Conservation (phyloP, 2,797 vertebrate genomes). For the Pelodytes ibericus region DNA sequence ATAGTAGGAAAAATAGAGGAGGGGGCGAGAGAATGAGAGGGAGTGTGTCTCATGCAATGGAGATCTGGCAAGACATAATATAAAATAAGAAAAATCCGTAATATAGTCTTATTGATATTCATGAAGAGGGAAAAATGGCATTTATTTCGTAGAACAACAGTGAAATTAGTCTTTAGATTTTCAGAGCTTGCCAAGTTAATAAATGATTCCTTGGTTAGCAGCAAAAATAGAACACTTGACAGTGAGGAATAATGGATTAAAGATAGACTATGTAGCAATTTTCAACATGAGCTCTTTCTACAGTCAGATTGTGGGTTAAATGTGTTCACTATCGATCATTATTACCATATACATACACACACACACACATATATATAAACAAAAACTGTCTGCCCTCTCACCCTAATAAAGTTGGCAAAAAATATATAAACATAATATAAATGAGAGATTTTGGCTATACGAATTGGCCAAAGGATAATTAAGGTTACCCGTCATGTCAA, state of each 20-base stretch:
- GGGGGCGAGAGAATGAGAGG: too few species aligned
- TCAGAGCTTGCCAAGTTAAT: constrained; percentile 37
- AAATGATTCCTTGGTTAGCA: constrained; percentile 46
- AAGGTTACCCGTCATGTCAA: too few species aligned
- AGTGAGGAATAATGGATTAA: not conserved
- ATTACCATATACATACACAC: too few species aligned
- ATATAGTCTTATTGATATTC: constrained; percentile 38
- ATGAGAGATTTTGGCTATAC: too few species aligned
- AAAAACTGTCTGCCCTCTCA: too few species aligned
- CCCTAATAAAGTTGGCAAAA: too few species aligned
- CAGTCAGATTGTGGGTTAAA: too few species aligned
- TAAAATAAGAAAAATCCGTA: constrained; percentile 9
- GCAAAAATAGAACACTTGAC: constrained; percentile 32
- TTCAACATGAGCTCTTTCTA: not conserved
- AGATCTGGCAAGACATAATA: constrained; percentile 9
- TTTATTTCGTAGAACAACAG: constrained; percentile 13
- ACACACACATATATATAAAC: too few species aligned
- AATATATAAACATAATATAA: too few species aligned
- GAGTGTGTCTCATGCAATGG: constrained; percentile 16
- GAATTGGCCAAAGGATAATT: too few species aligned
- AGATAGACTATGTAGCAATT: not conserved
- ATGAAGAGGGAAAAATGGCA: constrained; percentile 20
- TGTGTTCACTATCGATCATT: too few species aligned
- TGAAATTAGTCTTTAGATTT: constrained; percentile 40
- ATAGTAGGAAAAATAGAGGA: too few species aligned